These are phyloP conservation scores for Sorex araneus DNA, from an alignment of 2,113 vertebrate species.

Conservation along the genomic window DNA sequence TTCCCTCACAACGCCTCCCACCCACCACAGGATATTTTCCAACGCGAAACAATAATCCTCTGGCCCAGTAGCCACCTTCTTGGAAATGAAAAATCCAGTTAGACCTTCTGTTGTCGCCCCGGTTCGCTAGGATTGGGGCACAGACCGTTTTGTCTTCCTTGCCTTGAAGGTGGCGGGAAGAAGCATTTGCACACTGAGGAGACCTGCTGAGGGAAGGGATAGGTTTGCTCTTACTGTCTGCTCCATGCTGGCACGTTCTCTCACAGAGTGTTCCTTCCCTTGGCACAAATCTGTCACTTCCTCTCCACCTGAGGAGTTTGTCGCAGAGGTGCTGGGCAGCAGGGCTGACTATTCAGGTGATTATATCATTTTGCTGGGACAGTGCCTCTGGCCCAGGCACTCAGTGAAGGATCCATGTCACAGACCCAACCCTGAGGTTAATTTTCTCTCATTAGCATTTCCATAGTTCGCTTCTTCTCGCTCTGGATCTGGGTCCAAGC, in stretches of 20 bases:
- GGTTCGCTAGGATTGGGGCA: conserved; percentile 30
- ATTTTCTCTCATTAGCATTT: conserved; percentile 92
- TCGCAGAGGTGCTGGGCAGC: conserved; percentile 63
- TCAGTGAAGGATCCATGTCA: conserved; percentile 86
- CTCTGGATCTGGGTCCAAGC: conserved; percentile 36
- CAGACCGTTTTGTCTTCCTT: not conserved
- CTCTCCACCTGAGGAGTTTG: too few species aligned
- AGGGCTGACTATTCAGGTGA: conserved; percentile 68
- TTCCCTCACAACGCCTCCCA: not conserved
- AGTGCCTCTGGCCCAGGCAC: conserved; percentile 87
- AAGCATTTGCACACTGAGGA: not conserved
- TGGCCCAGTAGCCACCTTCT: conserved; percentile 10
- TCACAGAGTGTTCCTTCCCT: not conserved
- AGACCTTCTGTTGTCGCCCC: not conserved
- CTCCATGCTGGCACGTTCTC: too few species aligned
- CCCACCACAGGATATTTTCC: not conserved
- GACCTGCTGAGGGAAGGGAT: too few species aligned
- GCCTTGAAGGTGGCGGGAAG: not conserved
- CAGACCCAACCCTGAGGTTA: conserved; percentile 91
- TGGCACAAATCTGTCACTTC: not conserved
- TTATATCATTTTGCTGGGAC: conserved; percentile 88
- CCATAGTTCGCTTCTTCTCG: conserved; percentile 84
- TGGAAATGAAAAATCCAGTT: conserved; percentile 59
- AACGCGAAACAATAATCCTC: not conserved
- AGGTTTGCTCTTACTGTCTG: not conserved